phyloP scores from a whole-genome alignment of 1,140 invertebrate species.

The Battus philenor region DNA sequence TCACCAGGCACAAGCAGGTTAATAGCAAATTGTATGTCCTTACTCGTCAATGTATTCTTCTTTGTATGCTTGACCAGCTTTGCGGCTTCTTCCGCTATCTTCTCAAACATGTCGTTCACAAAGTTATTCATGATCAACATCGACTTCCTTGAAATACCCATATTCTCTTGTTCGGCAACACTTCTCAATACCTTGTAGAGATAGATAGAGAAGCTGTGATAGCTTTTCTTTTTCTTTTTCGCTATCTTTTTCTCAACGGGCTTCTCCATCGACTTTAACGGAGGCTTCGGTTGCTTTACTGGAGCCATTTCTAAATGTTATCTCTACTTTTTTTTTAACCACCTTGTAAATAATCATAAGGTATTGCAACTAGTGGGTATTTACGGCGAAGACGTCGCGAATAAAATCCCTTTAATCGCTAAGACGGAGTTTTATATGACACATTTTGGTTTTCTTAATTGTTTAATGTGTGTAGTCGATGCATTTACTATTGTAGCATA shows the following conservation, averaged over 20 bases:
- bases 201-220: constrained; percentile 82
- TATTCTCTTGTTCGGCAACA: constrained; percentile 53
- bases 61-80: constrained; percentile 77
- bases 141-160: constrained; percentile 45
- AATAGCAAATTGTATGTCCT: constrained; percentile 68
- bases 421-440: too few species aligned
- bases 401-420: too few species aligned
- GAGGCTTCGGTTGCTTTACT: constrained; percentile 32
- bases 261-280: constrained; percentile 41
- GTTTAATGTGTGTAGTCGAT: too few species aligned
- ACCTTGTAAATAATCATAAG: background rate
- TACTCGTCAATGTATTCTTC: constrained; percentile 67
- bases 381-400: too few species aligned
- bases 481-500: too few species aligned
- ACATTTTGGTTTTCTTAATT: too few species aligned
- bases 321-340: background rate
- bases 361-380: background rate
- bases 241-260: constrained; percentile 43
- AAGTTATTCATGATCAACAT: constrained; percentile 83
- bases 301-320: constrained; percentile 41
- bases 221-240: constrained; percentile 76
- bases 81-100: constrained; percentile 77
- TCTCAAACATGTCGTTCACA: constrained; percentile 71
- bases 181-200: constrained; percentile 83
- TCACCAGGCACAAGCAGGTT: constrained; percentile 57